Base-by-base conservation (phyloP, 30 jellyfish, hydroid and myxozoan species). In the Catostylus mosaicus region DNA sequence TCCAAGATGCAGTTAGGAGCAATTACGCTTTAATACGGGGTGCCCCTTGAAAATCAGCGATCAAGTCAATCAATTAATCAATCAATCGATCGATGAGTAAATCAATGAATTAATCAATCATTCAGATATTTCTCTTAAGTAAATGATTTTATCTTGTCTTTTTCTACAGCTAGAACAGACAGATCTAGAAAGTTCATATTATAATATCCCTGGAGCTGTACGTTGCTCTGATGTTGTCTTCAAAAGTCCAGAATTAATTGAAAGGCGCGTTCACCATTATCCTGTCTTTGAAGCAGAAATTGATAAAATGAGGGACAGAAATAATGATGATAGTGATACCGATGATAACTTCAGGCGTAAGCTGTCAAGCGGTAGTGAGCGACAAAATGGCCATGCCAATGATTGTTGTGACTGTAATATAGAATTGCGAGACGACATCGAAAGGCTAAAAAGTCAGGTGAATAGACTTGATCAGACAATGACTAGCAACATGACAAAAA, bases 371-470 rank as follows among this genome's bases (percentile, higher is more conserved):
- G 57, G 37, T 3, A 65, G 35, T 7, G 62, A 75, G 24, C 26
- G 33, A 43, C 69, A 50, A 37, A 48, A 30, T 24, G 73, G 54
- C 5, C 33, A 33, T 26, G 51, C 30, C 62, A 50, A 74, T n/a
- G 89, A 76, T 46, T 86, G 96, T 63, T 86, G 96, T 40, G 68
- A 65, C 24, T 87, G 96, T 60, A 87, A 71, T 87, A 33, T 61
- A 67, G 91, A 87, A n/a, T 57, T 87, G 56, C 36, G 91, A 60
- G 30, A 73, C 54, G 96, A 87, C 73, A 61, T 87, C 3, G 84
- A 71, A 22, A 73, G 61, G 22, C 61, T 87, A 50, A 67, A 66
- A 33, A 9, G 51, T 18, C 88, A 87, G 30, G 70, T 87, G 1
- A 31, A 30, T 48, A 57, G 66, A 2, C 38, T 87, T 20, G 96